phyloP scores from a whole-genome alignment of 2,113 vertebrate genomes.

The Meleagris gallopavo region DNA sequence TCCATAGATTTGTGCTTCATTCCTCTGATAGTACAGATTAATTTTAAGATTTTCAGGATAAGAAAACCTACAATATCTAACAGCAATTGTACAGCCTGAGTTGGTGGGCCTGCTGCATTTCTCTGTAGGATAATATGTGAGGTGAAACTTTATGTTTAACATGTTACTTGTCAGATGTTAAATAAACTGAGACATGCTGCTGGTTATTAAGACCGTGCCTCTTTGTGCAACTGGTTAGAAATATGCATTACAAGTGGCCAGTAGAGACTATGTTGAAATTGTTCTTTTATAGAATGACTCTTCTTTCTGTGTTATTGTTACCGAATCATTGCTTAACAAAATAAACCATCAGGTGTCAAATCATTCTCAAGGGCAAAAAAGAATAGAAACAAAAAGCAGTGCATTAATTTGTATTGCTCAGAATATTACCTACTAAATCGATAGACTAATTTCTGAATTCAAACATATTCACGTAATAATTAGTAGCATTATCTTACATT shows the following conservation, averaged over 20 bases:
- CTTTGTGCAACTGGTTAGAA: neutral
- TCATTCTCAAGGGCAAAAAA: neutral
- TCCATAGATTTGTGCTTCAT: neutral
- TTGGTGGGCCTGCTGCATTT: neutral
- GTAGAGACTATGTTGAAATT: neutral
- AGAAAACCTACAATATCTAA: neutral
- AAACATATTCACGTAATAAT: neutral
- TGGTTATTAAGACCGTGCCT: neutral
- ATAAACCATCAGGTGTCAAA: neutral
- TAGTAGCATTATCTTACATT: neutral
- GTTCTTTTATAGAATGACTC: neutral
- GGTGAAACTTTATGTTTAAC: neutral
- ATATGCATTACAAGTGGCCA: neutral
- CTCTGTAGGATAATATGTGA: neutral
- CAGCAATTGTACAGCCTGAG: neutral
- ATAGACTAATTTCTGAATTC: neutral
- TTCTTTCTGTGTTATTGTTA: neutral
- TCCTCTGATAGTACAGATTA: neutral
- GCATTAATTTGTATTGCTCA: neutral
- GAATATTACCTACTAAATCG: neutral
- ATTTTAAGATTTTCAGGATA: neutral
- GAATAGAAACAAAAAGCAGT: neutral
- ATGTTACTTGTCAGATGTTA: neutral
- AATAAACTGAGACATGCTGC: neutral
- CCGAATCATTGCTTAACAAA: neutral